These are phyloP conservation scores for Lasiurus borealis DNA, from an alignment of 2,113 vertebrate species.

Conservation along the genomic window DNA sequence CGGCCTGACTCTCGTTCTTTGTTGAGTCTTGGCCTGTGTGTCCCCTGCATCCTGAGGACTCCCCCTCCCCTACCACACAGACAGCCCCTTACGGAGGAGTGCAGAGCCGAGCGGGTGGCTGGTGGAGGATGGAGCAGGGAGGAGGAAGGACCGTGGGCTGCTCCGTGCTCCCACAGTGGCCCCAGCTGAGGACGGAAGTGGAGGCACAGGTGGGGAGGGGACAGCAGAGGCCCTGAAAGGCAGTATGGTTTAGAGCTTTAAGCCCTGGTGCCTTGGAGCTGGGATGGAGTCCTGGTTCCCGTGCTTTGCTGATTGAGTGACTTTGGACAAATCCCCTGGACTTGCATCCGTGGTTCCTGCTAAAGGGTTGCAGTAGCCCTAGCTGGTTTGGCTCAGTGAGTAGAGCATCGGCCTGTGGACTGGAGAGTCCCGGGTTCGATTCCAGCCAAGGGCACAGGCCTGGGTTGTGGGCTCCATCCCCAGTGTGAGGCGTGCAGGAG, in stretches of 20 bases:
- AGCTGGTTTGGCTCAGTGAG: too few species aligned
- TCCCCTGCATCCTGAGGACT: too few species aligned
- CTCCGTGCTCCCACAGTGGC: neutral
- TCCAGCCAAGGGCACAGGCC: too few species aligned
- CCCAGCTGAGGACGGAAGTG: conserved; percentile 50
- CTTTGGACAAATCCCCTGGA: neutral
- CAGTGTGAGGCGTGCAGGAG: too few species aligned
- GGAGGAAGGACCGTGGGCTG: conserved; percentile 30
- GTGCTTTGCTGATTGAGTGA: neutral
- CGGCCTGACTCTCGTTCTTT: neutral
- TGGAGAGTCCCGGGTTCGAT: too few species aligned
- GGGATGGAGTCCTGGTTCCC: neutral
- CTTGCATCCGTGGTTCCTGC: neutral
- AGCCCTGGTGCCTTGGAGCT: neutral
- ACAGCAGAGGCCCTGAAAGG: neutral
- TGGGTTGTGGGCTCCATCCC: too few species aligned
- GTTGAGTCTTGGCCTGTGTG: neutral
- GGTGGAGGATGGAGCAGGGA: neutral
- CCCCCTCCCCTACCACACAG: neutral
- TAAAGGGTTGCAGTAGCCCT: neutral
- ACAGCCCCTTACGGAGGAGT: neutral
- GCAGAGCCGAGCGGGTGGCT: neutral
- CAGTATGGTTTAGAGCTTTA: neutral
- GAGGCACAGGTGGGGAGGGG: conserved; percentile 16
- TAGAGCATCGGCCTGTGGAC: too few species aligned